Evolutionary conservation across 1,140 invertebrate genomes (phyloP).

Genomic region (Drusus annulatus): DNA sequence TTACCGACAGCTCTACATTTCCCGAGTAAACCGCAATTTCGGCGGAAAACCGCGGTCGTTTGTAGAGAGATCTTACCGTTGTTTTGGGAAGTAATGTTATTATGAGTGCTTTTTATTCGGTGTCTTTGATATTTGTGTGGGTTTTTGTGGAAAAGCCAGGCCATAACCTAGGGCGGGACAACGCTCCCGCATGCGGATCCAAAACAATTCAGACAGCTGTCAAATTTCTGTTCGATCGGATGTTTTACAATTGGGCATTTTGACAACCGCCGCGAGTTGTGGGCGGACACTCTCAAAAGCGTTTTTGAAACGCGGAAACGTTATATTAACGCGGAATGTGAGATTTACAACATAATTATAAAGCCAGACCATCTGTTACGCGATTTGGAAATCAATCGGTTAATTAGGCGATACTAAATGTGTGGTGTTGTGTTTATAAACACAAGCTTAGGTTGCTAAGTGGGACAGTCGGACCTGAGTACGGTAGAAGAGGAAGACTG

Average conservation of each 20-base stretch:
- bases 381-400: slow-evolving; percentile 20
- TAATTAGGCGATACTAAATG: background rate
- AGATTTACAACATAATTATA: background rate
- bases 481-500: background rate
- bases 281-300: background rate
- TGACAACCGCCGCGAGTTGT: background rate
- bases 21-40: background rate
- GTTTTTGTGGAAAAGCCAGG: slow-evolving; percentile 8
- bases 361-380: slow-evolving; percentile 17
- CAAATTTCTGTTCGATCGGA: slow-evolving; percentile 29
- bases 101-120: background rate
- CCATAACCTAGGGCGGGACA: slow-evolving; percentile 48
- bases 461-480: background rate
- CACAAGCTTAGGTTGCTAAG: slow-evolving; percentile 35
- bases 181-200: slow-evolving; percentile 33
- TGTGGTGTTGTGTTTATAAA: slow-evolving; percentile 30
- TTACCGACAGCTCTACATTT: slow-evolving; percentile 7
- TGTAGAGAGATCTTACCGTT: background rate
- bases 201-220: slow-evolving; percentile 51
- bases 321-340: background rate
- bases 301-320: background rate
- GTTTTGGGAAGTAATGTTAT: background rate
- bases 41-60: background rate
- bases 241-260: slow-evolving; percentile 16
- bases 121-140: background rate